A percentile compares a stretch with the other conserved stretches of the same genome.
Conservation (phyloP, 2,888 invertebrate species). For the Oscheius sp. region DNA sequence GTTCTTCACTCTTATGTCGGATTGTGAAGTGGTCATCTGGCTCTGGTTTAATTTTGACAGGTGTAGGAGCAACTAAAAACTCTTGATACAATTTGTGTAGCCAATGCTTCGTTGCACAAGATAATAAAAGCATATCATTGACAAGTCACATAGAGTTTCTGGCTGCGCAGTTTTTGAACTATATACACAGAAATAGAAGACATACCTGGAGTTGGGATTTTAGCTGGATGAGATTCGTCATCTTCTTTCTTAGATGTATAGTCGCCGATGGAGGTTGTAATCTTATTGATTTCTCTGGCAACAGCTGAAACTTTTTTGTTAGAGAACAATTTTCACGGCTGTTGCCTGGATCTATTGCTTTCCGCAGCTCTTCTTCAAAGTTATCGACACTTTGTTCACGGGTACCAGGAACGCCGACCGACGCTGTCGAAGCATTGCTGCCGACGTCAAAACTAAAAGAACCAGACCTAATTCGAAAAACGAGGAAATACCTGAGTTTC, state of each 20-base stretch:
- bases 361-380: conserved; percentile 6
- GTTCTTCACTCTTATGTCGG: neutral
- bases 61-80: neutral
- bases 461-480: neutral
- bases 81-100: neutral
- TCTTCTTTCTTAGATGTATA: conserved; percentile 3
- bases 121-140: neutral
- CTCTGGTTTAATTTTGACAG: neutral
- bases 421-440: conserved; percentile 37
- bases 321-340: neutral
- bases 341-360: conserved; percentile 15
- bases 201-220: conserved; percentile 8
- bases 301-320: conserved; percentile 5
- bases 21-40: conserved; percentile 1
- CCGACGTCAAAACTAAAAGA: conserved; percentile 41
- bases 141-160: neutral
- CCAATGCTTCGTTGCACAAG: neutral
- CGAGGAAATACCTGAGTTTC: conserved; percentile 3
- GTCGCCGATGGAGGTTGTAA: conserved; percentile 14
- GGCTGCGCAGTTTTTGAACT: too few relatives aligned
- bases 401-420: conserved; percentile 12
- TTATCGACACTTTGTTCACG: conserved; percentile 39
- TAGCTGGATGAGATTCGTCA: neutral
- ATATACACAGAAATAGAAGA: too few relatives aligned
- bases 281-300: conserved; percentile 20